These are phyloP conservation scores for Borostomias antarcticus DNA, from an alignment of 2,797 vertebrate species.

Conservation along the genomic window DNA sequence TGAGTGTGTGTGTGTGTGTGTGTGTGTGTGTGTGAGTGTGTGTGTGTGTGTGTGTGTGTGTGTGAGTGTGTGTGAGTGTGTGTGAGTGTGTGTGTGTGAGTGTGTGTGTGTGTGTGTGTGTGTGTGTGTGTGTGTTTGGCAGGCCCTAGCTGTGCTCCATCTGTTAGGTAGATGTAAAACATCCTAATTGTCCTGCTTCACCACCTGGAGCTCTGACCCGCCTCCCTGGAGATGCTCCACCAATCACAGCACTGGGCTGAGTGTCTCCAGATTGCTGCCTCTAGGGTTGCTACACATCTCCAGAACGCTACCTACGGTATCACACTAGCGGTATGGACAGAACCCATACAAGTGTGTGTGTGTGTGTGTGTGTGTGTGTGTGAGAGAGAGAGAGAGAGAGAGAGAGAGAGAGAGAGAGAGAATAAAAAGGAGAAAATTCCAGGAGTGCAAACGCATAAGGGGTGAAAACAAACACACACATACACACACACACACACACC, in stretches of 20 bases:
- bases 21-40: constrained; percentile 31
- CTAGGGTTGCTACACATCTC: not conserved
- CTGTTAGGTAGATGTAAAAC: constrained; percentile 56
- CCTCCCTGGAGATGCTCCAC: constrained; percentile 17
- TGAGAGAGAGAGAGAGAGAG: constrained; percentile 11
- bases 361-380: not conserved
- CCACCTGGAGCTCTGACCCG: constrained; percentile 42
- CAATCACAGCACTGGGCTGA: constrained; percentile 4
- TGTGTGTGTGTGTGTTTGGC: constrained; percentile 34
- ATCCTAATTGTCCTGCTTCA: constrained; percentile 49
- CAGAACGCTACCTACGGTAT: not conserved
- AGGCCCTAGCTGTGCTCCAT: constrained; percentile 37
- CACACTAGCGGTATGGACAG: not conserved
- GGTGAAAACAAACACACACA: not conserved
- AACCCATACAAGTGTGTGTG: not conserved
- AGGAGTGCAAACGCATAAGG: not conserved
- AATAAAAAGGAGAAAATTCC: constrained; percentile 28
- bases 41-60: constrained; percentile 18
- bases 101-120: constrained; percentile 7
- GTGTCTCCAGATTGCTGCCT: too few relatives aligned
- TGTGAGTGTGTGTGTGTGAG: constrained; percentile 20
- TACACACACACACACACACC: too few relatives aligned
- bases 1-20: constrained; percentile 19
- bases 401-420: not conserved
- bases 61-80: constrained; percentile 24